Percentiles rank a stretch among this genome's conserved stretches.
Conservation (phyloP, 1,140 invertebrate genomes). For the Papilio xuthus region DNA sequence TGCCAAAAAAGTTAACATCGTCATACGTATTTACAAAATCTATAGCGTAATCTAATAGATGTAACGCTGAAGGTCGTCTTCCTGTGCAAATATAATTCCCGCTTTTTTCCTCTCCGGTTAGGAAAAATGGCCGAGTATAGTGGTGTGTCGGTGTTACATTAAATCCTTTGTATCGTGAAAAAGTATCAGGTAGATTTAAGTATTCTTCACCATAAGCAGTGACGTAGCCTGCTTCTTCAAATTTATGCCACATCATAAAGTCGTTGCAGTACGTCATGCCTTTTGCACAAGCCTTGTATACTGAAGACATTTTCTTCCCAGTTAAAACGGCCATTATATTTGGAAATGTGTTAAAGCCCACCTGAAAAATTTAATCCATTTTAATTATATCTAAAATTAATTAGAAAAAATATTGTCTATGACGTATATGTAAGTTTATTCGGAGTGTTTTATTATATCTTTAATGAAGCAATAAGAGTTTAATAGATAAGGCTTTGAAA, state of each 20-base stretch:
- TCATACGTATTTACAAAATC: conserved; percentile 84
- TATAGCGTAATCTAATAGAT: conserved; percentile 83
- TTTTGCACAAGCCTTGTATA: conserved; percentile 79
- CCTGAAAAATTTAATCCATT: conserved; percentile 58
- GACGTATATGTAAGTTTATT: too few species aligned
- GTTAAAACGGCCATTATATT: conserved; percentile 90
- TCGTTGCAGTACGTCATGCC: conserved; percentile 77
- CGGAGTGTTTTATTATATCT: too few species aligned
- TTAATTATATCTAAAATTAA: background rate
- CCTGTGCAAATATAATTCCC: conserved; percentile 79
- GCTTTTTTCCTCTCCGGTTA: conserved; percentile 79
- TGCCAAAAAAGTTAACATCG: conserved; percentile 83
- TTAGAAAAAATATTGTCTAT: too few species aligned
- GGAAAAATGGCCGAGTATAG: conserved; percentile 86
- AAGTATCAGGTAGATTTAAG: conserved; percentile 69
- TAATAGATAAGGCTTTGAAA: too few species aligned
- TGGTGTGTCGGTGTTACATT: conserved; percentile 86
- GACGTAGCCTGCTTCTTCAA: conserved; percentile 68
- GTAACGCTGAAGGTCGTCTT: conserved; percentile 82
- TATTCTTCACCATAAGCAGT: conserved; percentile 78
- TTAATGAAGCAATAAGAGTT: too few species aligned
- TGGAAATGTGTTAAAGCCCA: conserved; percentile 91
- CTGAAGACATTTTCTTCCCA: conserved; percentile 82
- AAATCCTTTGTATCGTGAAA: conserved; percentile 67
- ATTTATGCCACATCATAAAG: conserved; percentile 70